Conservation (phyloP, 1,140 invertebrate genomes). For the Anastatus disparis region DNA sequence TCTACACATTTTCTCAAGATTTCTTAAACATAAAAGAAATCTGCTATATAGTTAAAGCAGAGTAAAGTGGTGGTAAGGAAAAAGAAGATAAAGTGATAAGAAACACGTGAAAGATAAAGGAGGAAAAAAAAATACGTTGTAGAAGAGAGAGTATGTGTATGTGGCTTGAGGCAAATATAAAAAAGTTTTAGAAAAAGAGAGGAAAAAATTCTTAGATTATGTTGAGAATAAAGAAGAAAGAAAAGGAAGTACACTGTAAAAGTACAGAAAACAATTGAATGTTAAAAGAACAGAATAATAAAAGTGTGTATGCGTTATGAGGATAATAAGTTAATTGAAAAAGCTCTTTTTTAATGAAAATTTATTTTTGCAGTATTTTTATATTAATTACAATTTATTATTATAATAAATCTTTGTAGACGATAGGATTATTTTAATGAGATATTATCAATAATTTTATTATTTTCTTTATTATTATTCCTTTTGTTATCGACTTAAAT, state of each 20-base stretch:
- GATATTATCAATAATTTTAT: no score
- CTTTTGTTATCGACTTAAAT: no score
- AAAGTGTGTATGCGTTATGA: neutral
- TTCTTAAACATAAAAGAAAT: neutral
- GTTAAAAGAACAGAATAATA: slow-evolving; percentile 1
- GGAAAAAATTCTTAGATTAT: slow-evolving; percentile 2
- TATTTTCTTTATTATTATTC: no score
- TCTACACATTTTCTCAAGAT: neutral
- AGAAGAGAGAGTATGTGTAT: neutral
- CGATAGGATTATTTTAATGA: no score
- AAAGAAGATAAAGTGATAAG: slow-evolving; percentile 28
- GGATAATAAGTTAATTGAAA: no score
- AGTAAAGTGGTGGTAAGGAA: slow-evolving; percentile 18
- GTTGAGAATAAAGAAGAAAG: neutral
- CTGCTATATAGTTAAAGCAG: neutral
- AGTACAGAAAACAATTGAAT: slow-evolving; percentile 19
- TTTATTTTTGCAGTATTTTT: no score
- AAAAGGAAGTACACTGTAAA: neutral
- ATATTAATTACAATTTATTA: no score
- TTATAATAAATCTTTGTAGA: no score
- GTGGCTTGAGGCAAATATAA: no score
- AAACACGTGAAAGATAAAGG: slow-evolving; percentile 33
- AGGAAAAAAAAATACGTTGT: neutral
- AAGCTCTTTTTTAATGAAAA: no score
- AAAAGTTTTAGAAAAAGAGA: slow-evolving; percentile 20